Conservation (phyloP, 2,113 vertebrate species). For the Ochotona curzoniae region DNA sequence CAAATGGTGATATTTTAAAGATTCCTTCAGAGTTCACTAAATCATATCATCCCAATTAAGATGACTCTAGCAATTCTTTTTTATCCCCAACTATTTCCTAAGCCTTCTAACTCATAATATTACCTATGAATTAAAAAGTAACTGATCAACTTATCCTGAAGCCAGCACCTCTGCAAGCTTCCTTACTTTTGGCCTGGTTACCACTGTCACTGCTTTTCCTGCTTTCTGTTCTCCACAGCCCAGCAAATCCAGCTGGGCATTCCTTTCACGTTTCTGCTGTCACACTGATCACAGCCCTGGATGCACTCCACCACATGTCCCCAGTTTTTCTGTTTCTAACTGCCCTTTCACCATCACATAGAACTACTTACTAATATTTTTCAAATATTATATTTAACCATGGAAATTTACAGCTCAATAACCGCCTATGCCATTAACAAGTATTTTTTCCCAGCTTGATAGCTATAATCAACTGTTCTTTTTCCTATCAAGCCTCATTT, state of each 20-base stretch:
- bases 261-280: neutral
- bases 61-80: neutral
- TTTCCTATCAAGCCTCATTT: constrained; percentile 24
- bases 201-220: neutral
- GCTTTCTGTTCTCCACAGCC: neutral
- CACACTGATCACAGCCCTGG: neutral
- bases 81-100: neutral
- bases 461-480: constrained; percentile 29
- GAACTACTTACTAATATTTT: neutral
- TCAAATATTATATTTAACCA: constrained; percentile 26
- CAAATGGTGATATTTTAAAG: constrained; percentile 21
- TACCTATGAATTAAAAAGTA: constrained; percentile 11
- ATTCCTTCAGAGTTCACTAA: constrained; percentile 34
- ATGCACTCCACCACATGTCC: neutral
- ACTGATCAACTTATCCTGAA: neutral
- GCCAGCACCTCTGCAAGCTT: neutral
- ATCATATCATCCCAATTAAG: constrained; percentile 25
- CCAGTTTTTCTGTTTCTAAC: neutral
- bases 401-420: neutral
- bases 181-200: neutral
- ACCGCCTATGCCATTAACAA: neutral
- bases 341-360: neutral
- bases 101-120: constrained; percentile 25
- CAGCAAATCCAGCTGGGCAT: neutral
- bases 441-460: neutral